phyloP scores from a whole-genome alignment of 2,113 vertebrate genomes.

The Proteles cristata region DNA sequence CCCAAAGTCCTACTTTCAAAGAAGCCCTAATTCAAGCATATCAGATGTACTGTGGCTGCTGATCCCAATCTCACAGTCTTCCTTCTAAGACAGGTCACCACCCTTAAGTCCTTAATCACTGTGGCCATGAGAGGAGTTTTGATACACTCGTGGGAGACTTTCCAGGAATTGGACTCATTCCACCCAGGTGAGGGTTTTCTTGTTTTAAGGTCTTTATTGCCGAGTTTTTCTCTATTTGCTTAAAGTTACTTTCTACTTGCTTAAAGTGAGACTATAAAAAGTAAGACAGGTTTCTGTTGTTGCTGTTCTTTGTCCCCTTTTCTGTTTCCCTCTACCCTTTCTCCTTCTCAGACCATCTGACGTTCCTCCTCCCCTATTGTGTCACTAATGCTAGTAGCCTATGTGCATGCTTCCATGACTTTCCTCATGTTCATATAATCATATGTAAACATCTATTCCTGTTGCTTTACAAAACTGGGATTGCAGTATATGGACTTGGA shows the following conservation, averaged over 20 bases:
- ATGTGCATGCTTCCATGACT: background rate
- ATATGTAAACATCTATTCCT: background rate
- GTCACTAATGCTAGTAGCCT: background rate
- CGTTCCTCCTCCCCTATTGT: no score
- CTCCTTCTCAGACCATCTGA: background rate
- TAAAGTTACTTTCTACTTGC: background rate
- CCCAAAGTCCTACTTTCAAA: background rate
- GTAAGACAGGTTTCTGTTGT: background rate
- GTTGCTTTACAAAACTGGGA: slow-evolving; percentile 11
- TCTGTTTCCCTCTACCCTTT: background rate
- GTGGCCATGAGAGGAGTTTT: background rate
- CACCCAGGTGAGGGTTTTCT: background rate
- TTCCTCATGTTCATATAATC: background rate
- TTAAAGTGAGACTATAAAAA: background rate
- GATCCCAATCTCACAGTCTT: background rate
- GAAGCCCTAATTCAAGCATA: background rate
- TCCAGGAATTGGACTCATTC: background rate
- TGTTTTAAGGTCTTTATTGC: background rate
- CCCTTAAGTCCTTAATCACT: background rate
- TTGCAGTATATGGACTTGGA: background rate
- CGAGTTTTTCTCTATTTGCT: background rate
- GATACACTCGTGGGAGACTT: background rate
- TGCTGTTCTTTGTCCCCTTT: background rate
- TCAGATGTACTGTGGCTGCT: background rate
- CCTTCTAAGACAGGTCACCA: background rate